Evolutionary conservation across 1,140 invertebrate species (phyloP).

Genomic region (Medauroidea extradentata): DNA sequence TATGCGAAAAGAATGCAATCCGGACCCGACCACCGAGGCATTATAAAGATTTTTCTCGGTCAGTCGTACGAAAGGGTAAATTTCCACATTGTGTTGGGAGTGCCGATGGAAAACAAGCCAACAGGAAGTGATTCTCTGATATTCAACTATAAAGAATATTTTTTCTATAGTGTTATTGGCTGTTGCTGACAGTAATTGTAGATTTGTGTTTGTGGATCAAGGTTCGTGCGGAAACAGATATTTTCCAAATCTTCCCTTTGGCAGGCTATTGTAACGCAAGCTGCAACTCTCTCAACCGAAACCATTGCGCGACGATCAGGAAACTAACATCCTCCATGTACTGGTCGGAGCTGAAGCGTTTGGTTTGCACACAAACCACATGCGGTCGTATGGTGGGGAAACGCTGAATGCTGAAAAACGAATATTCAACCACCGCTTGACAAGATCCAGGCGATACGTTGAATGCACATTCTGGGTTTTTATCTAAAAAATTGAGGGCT

Average conservation of each 20-base stretch:
- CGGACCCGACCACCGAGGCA: slow-evolving; percentile 8
- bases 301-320: neutral
- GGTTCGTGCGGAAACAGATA: slow-evolving; percentile 14
- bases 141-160: slow-evolving; percentile 20
- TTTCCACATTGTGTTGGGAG: slow-evolving; percentile 44
- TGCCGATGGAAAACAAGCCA: slow-evolving; percentile 35
- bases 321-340: slow-evolving; percentile 27
- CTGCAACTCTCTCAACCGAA: slow-evolving; percentile 8
- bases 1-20: neutral
- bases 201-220: slow-evolving; percentile 36
- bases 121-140: neutral
- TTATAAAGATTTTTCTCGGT: slow-evolving; percentile 29
- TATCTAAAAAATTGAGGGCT: slow-evolving; percentile 35
- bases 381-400: slow-evolving; percentile 33
- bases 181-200: slow-evolving; percentile 34
- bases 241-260: neutral
- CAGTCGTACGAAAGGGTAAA: slow-evolving; percentile 29
- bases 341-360: slow-evolving; percentile 48
- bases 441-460: slow-evolving; percentile 37
- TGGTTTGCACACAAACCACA: slow-evolving; percentile 33
- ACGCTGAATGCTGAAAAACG: slow-evolving; percentile 22
- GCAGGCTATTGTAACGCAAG: neutral
- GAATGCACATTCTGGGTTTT: slow-evolving; percentile 48
- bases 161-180: slow-evolving; percentile 36
- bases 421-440: slow-evolving; percentile 45